Percentiles rank a stretch among this genome's conserved stretches.
Evolutionary conservation across 2,113 vertebrate genomes (phyloP).

Genomic region (Sterrhoptilus dennistouni): DNA sequence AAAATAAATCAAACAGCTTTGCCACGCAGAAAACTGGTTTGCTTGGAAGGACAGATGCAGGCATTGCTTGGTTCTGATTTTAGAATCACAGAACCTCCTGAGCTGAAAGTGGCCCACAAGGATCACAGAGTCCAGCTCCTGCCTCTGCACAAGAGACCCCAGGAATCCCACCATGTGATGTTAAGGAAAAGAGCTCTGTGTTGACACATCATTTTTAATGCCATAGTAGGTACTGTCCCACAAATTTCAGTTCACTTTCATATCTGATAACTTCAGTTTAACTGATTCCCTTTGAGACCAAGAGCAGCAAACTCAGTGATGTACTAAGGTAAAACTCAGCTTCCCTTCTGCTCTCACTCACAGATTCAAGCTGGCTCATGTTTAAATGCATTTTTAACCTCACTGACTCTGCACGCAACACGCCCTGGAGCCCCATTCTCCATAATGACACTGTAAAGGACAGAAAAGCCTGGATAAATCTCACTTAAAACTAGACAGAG

Average conservation of each 20-base stretch:
- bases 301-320: neutral
- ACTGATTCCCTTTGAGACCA: accelerated
- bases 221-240: accelerated
- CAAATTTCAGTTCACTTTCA: neutral
- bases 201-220: neutral
- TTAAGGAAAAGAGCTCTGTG: accelerated
- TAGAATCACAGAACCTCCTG: neutral
- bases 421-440: neutral
- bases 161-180: neutral
- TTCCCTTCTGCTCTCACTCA: neutral
- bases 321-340: neutral
- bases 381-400: neutral
- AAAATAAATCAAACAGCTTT: neutral
- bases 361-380: neutral
- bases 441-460: accelerated
- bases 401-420: too few species aligned
- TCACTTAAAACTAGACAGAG: neutral
- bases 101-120: neutral
- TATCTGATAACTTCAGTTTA: neutral
- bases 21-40: neutral
- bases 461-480: neutral
- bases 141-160: neutral
- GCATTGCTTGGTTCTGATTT: neutral
- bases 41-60: neutral
- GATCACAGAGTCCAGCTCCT: accelerated